Evolutionary conservation across 2,888 invertebrate genomes (phyloP), one percentile per base, ranked within the genome.

Genomic region (Limulus polyphemus): DNA sequence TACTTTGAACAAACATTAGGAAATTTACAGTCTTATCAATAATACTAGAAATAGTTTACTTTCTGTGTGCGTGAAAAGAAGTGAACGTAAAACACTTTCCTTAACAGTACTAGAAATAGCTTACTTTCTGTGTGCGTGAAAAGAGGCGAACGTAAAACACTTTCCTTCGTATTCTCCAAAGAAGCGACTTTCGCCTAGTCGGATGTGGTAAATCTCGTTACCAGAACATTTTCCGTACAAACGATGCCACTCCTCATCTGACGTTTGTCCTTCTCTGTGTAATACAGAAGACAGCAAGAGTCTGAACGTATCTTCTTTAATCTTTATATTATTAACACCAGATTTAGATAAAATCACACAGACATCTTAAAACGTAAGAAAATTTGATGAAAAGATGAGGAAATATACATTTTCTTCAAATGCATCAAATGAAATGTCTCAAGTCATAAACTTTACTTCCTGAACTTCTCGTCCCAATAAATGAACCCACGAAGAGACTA

Each of bases 121-220:
- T 72, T 82, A 94, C 90, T 95, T 95, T 79, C 97, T 84, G 78
- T 98, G 98, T 59, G 97, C 95, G 81, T 98, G 97, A 77, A 98
- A 98, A 75, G 94, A 94, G 69, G 98, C 97, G 76, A 94, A 97
- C 13, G 95, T 97, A 79, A 98, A 98, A 77, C 94, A 94, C 79
- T 98, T 98, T 60, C 97, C 97, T 76, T 95, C 92, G 77, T 95
- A 98, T 79, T 98, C 97, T 46, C 95, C 94, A 75, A 98, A 98
- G 80, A 98, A 98, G 68, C 94, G 84, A 73, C 93, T 93, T 75
- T 95, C 93, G 14, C 90, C 90, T 61, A 97, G 82, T 64, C 88
- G 85, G 70, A 98, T 98, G 78, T 97, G 95, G 80, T 98, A 98
- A 74, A 98, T 97, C 81, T 98, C 98, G 78, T 98, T 98, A 70